phyloP scores from a whole-genome alignment of 1,140 invertebrate genomes.

The Drosophila truncata region DNA sequence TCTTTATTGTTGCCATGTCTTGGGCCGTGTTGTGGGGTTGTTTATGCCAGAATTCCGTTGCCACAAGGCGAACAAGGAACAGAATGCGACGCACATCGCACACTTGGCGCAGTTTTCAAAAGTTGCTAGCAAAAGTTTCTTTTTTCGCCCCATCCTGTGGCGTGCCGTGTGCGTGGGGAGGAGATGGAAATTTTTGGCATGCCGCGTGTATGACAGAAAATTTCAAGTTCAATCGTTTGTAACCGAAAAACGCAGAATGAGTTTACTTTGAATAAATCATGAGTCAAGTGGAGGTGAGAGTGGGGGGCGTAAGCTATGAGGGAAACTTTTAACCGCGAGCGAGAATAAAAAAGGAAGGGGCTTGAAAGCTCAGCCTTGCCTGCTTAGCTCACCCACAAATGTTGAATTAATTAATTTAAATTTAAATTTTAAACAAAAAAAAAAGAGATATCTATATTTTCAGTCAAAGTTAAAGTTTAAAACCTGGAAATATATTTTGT shows the following conservation, averaged over 20 bases:
- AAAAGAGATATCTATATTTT: no score
- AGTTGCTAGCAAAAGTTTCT: slow-evolving; percentile 61
- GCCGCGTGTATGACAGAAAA: slow-evolving; percentile 55
- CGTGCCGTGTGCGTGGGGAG: slow-evolving; percentile 2
- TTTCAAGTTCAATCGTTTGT: slow-evolving; percentile 73
- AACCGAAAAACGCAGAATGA: slow-evolving; percentile 61
- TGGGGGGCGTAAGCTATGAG: slow-evolving; percentile 29
- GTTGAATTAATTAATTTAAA: background rate
- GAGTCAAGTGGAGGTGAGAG: slow-evolving; percentile 34
- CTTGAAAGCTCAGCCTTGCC: background rate
- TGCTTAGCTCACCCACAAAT: background rate
- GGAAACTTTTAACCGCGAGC: slow-evolving; percentile 33
- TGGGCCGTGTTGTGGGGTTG: slow-evolving; percentile 38
- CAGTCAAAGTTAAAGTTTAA: background rate
- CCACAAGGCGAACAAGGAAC: slow-evolving; percentile 38
- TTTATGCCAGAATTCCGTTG: slow-evolving; percentile 59
- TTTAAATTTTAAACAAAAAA: background rate
- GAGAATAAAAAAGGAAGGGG: background rate
- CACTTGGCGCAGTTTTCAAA: slow-evolving; percentile 63
- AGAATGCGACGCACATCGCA: slow-evolving; percentile 41
- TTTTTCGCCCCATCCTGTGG: background rate
- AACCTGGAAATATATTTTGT: background rate
- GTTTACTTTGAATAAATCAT: slow-evolving; percentile 80
- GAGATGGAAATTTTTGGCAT: slow-evolving; percentile 22
- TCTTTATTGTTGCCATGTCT: slow-evolving; percentile 18